These are phyloP conservation scores for Darevskia nairensis DNA, from an alignment of 2,797 vertebrate genomes.

Conservation along the genomic window DNA sequence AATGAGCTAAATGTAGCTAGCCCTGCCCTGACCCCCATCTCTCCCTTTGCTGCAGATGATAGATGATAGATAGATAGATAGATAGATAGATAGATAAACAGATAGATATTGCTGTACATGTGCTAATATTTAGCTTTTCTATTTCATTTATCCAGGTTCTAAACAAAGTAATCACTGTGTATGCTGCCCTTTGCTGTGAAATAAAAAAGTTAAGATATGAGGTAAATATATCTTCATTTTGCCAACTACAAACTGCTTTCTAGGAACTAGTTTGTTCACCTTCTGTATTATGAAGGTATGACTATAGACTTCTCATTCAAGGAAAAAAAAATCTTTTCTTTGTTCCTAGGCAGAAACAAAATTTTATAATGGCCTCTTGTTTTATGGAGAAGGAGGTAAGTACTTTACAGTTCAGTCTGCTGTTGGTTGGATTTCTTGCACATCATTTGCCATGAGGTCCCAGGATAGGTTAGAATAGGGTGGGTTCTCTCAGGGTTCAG, in stretches of 20 bases:
- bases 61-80: no score
- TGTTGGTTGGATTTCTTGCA: no score
- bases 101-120: neutral
- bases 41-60: neutral
- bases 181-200: slow-evolving; percentile 97
- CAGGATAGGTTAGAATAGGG: no score
- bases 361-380: slow-evolving; percentile 97
- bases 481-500: no score
- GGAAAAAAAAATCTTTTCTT: slow-evolving; percentile 69
- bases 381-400: slow-evolving; percentile 98
- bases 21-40: neutral
- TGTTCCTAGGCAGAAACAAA: slow-evolving; percentile 92
- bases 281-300: neutral
- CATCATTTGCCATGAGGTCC: no score
- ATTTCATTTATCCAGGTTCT: slow-evolving; percentile 85
- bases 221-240: slow-evolving; percentile 78
- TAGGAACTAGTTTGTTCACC: slow-evolving; percentile 29
- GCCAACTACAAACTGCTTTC: neutral
- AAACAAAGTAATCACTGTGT: slow-evolving; percentile 99
- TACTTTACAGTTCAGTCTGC: slow-evolving; percentile 18
- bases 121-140: slow-evolving; percentile 30
- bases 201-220: slow-evolving; percentile 98
- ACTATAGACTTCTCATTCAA: slow-evolving; percentile 43
- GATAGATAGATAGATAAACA: no score
- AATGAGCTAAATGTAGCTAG: neutral